Evolutionary conservation across 1,140 invertebrate genomes (phyloP), one percentile per base, ranked within the genome.

Genomic region (Muscidifurax raptorellus): DNA sequence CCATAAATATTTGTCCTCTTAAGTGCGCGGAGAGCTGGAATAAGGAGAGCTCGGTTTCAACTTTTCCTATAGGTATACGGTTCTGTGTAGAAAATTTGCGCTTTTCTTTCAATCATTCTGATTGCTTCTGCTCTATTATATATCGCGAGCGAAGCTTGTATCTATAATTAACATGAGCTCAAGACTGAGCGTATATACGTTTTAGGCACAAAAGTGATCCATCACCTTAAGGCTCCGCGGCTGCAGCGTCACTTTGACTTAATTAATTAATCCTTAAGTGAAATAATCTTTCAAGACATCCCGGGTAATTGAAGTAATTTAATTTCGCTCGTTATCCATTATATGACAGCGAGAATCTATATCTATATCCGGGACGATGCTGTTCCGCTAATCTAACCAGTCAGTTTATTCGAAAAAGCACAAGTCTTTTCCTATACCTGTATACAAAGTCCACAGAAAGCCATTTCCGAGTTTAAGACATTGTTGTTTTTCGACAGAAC

Each of bases 1-100:
- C 87, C 89, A 90, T 90, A 92, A 92, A 92, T 92, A 92, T 92
- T 92, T 92, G 90, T 86, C 88, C 67, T 89, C 76, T 89, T 89
- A 90, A 91, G 91, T 90, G 88, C 88, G 52, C 18, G 22, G 2
- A 47, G 44, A 47, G 67, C 80, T 85, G 85, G 87, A 91, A 90
- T 90, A 88, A 66, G 84, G 89, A 86, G 75, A 87, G 86, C 6
- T 3, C 12, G 27, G 6, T 12, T 10, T 15, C n/a, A 7, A 47
- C n/a, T n/a, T n/a, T n/a, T n/a, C n/a, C n/a, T n/a, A n/a, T n/a
- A n/a, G n/a, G n/a, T n/a, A n/a, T n/a, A n/a, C n/a, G n/a, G 32
- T 36, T 22, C 28, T 9, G 4, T 2, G 71, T 30, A n/a, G 22
- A 40, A 75, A 75, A n/a, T 25, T 7, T 12, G 71, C n/a, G 18